These are phyloP conservation scores for Leucophenga maculata DNA, from an alignment of 2,888 invertebrate genomes.

Conservation along the genomic window DNA sequence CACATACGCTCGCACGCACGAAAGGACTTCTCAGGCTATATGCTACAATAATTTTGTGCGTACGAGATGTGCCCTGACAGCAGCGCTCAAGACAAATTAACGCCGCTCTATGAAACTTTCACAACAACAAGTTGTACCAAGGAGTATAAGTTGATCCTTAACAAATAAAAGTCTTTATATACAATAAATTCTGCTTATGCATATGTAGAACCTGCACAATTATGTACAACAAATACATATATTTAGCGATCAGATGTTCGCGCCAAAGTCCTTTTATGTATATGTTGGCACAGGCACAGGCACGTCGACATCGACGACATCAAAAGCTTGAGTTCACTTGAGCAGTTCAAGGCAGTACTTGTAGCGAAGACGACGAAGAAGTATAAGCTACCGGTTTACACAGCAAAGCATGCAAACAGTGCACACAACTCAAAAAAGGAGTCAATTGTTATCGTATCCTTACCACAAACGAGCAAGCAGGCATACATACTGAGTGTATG, in stretches of 20 bases:
- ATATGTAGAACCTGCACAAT: background rate
- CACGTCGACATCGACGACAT: conserved; percentile 28
- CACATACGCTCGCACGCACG: too few relatives aligned
- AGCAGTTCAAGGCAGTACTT: conserved; percentile 56
- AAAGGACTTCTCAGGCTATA: too few relatives aligned
- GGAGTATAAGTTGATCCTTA: background rate
- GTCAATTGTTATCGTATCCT: conserved; percentile 14
- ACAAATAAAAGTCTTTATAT: background rate
- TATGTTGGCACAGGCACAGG: conserved; percentile 3
- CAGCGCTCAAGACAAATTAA: background rate
- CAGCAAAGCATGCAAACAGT: background rate
- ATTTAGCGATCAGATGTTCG: conserved; percentile 9
- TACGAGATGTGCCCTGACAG: background rate
- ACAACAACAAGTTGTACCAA: conserved; percentile 18
- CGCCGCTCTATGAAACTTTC: background rate
- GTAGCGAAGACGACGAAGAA: background rate
- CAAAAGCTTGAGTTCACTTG: conserved; percentile 65
- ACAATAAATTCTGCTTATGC: background rate
- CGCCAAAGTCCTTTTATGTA: background rate
- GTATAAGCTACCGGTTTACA: conserved; percentile 22
- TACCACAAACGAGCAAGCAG: background rate
- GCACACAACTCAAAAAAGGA: conserved; percentile 9
- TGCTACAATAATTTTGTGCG: too few relatives aligned
- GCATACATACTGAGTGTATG: too few relatives aligned
- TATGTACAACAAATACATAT: background rate